Conservation (phyloP, 2,113 vertebrate genomes). For the Dinomys branickii region DNA sequence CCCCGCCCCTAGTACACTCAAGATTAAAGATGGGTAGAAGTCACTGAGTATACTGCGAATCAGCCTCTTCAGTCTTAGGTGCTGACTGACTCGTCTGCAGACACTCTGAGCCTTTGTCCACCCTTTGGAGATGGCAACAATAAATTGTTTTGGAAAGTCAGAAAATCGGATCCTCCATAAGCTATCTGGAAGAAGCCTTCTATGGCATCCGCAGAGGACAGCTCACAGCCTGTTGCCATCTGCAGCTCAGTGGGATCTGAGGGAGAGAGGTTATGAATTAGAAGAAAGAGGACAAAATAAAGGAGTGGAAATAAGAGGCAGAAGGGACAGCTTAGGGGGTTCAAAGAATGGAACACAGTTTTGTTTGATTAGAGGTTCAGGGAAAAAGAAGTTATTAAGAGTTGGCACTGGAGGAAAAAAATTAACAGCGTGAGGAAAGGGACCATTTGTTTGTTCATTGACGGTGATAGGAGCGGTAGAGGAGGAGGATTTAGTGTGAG, state of each 20-base stretch:
- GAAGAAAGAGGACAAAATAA: background rate
- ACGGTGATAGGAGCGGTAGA: background rate
- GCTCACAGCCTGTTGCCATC: background rate
- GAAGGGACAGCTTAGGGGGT: background rate
- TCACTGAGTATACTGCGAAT: accelerated
- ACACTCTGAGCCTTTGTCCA: background rate
- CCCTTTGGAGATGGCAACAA: background rate
- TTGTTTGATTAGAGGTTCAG: background rate
- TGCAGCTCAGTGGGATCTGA: background rate
- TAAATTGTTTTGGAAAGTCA: background rate
- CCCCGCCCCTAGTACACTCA: background rate
- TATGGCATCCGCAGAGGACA: background rate
- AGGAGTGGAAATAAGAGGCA: background rate
- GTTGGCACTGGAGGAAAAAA: background rate
- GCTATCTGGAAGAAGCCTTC: accelerated
- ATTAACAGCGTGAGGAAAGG: background rate
- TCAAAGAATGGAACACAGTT: background rate
- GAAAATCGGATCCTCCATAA: background rate
- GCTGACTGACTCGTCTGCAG: accelerated
- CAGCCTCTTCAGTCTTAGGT: accelerated
- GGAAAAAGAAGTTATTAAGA: background rate
- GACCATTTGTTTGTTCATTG: background rate
- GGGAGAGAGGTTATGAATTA: background rate
- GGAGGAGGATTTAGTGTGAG: background rate
- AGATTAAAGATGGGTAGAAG: background rate